Base-by-base conservation (phyloP, 2,113 vertebrate genomes). In the Pseudopodoces humilis region DNA sequence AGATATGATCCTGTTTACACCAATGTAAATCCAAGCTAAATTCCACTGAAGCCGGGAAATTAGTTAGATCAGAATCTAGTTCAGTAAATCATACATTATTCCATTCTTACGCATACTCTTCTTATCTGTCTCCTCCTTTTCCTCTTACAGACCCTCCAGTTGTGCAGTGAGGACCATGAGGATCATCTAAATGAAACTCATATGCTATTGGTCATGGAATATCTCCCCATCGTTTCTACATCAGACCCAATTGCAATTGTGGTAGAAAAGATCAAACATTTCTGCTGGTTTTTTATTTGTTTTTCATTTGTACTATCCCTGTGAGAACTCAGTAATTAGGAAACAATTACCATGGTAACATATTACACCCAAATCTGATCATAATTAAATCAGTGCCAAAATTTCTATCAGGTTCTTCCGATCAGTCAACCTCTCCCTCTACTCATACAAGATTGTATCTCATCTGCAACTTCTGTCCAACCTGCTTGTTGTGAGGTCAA, bases 151-250 rank as follows among this genome's bases (percentile, higher is more conserved):
- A 76, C 37, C 39, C 44, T 25, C 22, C 41, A 77, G 64, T 85
- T 91, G 62, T 90, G 15, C 71, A 50, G 35, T 12, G 25, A 72
- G 41, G 44, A 83, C 70, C 49, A 60, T 6, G 18, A 93, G 52
- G 80, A 93, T 92, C 67, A 94, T 44, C 28, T 90, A 96, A 95
- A 94, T 83, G 72, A 95, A 94, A 93, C 44, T 78, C 92, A 81
- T 35, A 93, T 90, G 88, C 37, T 47, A 9, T 25, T 62, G 72
- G 60, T 71, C 62, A 71, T 2, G n/a, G 21, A 83, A 25, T 80
- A 74, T 37, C 79, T 91, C 59, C 63, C 75, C 60, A 20, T 67
- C 10, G 2, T 49, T 78, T 55, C 88, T 39, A 46, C 16, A 75
- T 71, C 47, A 81, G 75, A 44, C 13, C 14, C 56, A 64, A 47